Conservation (phyloP, 2,888 invertebrate genomes). For the Serrognathus titanus region DNA sequence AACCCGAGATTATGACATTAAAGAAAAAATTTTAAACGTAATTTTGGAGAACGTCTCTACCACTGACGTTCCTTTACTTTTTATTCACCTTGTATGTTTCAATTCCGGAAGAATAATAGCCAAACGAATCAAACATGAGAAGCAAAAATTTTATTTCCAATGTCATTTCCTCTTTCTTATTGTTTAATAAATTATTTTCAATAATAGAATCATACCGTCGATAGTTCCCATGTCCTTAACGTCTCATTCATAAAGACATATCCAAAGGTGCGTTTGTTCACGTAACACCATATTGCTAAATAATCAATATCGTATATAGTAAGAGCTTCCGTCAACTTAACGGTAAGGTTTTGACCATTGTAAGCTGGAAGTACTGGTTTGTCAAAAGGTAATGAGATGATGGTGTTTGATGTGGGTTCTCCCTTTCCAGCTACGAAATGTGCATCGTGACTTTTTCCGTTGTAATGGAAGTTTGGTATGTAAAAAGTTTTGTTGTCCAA, state of each 20-base stretch:
- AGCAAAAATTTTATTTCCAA: too few relatives aligned
- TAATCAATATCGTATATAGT: not conserved
- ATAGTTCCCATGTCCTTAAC: not conserved
- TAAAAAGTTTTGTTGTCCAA: constrained; percentile 8
- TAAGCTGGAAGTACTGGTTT: not conserved
- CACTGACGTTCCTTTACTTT: too few relatives aligned
- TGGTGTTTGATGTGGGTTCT: not conserved
- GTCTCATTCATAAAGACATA: constrained; percentile 3
- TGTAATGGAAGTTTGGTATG: constrained; percentile 8
- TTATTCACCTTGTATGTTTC: too few relatives aligned
- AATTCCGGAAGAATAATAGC: too few relatives aligned
- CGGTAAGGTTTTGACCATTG: constrained; percentile 1
- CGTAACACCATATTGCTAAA: constrained; percentile 6
- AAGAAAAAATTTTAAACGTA: too few relatives aligned
- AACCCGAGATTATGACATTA: too few relatives aligned
- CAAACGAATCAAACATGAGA: too few relatives aligned
- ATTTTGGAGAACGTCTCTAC: too few relatives aligned
- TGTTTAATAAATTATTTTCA: too few relatives aligned
- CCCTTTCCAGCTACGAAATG: constrained; percentile 21
- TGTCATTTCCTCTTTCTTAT: too few relatives aligned
- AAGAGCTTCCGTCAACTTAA: constrained; percentile 3
- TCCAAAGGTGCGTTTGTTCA: not conserved
- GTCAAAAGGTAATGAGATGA: constrained; percentile 3
- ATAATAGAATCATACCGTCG: too few relatives aligned
- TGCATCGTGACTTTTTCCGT: constrained; percentile 25